Evolutionary conservation across 2,888 invertebrate species (phyloP).

Genomic region (Psylliodes chrysocephalus): DNA sequence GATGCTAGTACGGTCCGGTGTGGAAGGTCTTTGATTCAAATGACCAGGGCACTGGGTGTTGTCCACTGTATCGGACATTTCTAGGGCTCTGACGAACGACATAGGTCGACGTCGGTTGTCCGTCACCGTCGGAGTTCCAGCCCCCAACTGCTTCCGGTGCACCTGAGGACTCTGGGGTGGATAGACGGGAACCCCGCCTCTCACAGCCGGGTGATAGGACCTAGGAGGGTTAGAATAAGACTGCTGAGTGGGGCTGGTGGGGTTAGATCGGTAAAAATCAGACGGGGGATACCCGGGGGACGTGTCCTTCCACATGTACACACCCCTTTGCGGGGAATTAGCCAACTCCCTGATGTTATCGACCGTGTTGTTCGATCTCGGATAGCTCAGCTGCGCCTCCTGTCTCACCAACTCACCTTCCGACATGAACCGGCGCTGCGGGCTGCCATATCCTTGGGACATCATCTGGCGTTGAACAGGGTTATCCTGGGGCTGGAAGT

Average conservation of each 20-base stretch:
- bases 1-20: conserved; percentile 87
- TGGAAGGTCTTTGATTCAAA: conserved; percentile 64
- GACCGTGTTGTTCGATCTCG: conserved; percentile 79
- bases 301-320: conserved; percentile 83
- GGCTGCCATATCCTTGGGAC: conserved; percentile 67
- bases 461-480: conserved; percentile 50
- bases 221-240: conserved; percentile 59
- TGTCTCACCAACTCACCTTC: conserved; percentile 84
- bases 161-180: conserved; percentile 71
- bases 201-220: conserved; percentile 71
- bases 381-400: conserved; percentile 72
- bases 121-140: conserved; percentile 53
- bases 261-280: conserved; percentile 74
- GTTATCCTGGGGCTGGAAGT: conserved; percentile 60
- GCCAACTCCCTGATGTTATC: conserved; percentile 90
- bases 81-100: conserved; percentile 88
- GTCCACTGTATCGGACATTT: conserved; percentile 84
- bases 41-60: conserved; percentile 62
- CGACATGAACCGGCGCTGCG: conserved; percentile 79
- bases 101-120: conserved; percentile 77
- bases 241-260: conserved; percentile 75
- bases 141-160: conserved; percentile 65
- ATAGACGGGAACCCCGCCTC: conserved; percentile 77
- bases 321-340: conserved; percentile 85
- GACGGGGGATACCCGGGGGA: conserved; percentile 70